phyloP scores from a whole-genome alignment of 1,140 invertebrate genomes.

The Aphelenchoides besseyi region DNA sequence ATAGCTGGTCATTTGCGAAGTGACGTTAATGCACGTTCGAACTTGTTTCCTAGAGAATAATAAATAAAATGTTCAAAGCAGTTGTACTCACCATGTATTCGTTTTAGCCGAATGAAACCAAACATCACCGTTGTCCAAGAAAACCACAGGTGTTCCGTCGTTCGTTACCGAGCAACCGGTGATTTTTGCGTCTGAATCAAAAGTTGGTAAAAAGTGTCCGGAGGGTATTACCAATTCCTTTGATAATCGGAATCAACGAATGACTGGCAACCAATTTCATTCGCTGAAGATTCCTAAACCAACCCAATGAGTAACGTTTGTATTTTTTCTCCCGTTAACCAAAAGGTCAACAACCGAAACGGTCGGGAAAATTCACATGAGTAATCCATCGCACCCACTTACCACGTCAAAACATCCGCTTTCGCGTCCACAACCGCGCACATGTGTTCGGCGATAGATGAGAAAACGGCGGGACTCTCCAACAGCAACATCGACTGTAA shows the following conservation, averaged over 20 bases:
- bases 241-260: not conserved
- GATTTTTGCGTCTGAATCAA: not conserved
- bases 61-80: not conserved
- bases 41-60: not conserved
- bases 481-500: not conserved
- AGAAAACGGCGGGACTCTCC: not conserved
- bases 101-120: not conserved
- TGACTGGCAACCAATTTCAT: not conserved
- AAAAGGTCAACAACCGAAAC: not conserved
- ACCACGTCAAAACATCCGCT: not conserved
- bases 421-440: not conserved
- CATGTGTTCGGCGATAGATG: not conserved
- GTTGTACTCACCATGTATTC: not conserved
- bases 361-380: not conserved
- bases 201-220: not conserved
- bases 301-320: too few species aligned
- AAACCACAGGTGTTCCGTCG: not conserved
- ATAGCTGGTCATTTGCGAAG: not conserved
- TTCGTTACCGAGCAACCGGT: not conserved
- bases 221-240: not conserved
- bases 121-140: not conserved
- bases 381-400: slow-evolving; percentile 5
- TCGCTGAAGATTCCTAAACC: not conserved
- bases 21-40: not conserved
- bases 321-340: too few species aligned